Base-by-base conservation (phyloP, 2,888 invertebrate genomes). In the Salticus scenicus region DNA sequence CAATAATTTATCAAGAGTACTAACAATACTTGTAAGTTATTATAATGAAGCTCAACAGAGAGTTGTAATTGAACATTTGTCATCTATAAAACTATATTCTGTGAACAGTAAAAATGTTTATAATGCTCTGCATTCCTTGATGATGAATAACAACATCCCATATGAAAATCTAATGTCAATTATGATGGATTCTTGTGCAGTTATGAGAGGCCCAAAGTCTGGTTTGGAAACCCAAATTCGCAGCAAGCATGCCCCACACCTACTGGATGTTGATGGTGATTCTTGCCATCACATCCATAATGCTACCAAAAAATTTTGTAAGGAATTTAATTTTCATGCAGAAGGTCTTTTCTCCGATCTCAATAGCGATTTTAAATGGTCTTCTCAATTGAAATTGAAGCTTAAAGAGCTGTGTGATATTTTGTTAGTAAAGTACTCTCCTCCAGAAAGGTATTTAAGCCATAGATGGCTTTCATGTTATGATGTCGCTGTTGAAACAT, bases 81-180 rank as follows among this genome's bases (percentile, higher is more conserved):
- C 63, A 28, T 63, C 63, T 8, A 27, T 28, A 28, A 28, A 14
- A 8, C 24, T 24, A 12, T 4, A 8, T 20, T 63, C 63, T 63
- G 63, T 63, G 14, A 63, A 63, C 14, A 63, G 63, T 63, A 20
- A 27, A 24, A 63, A 10, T 63, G 27, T 63, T 24, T 63, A 24
- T 63, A n/a, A 63, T 63, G 63, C 63, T 24, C 4, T 63, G 1
- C 1, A 63, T 63, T 24, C 27, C 10, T 4, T 63, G 4, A 63
- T 63, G 27, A 63, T 10, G 1, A 27, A 63, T 24, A 63, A 27
- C 10, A 4, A 8, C n/a, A 24, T 63, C 24, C 27, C 63, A 8
- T 63, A 63, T 63, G 28, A 63, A 63, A 63, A 63, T 63, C 24
- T 63, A 4, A 63, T 63, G 63, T 63, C 63, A 5, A 24, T 63